Evolutionary conservation across 2,888 invertebrate species (phyloP).

Genomic region (Torymus aiolomorphi): DNA sequence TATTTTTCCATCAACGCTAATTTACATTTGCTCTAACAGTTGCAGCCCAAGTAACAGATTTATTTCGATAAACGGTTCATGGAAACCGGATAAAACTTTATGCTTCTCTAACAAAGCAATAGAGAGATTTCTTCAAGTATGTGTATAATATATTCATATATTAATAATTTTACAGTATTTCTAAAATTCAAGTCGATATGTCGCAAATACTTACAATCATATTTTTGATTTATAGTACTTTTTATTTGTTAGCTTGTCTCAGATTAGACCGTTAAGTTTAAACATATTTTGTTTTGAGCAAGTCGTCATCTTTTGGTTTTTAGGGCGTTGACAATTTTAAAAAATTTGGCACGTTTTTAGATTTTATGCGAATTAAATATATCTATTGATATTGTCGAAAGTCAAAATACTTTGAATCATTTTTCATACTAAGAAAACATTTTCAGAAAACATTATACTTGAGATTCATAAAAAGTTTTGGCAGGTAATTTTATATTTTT

Average conservation of each 20-base stretch:
- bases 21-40: constrained; percentile 56
- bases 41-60: constrained; percentile 54
- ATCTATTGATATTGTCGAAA: constrained; percentile 45
- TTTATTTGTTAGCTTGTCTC: constrained; percentile 38
- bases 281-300: constrained; percentile 24
- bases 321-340: constrained; percentile 52
- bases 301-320: constrained; percentile 15
- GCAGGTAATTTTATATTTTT: not conserved
- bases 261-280: constrained; percentile 47
- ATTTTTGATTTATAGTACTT: constrained; percentile 50
- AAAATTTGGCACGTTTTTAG: constrained; percentile 56
- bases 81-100: constrained; percentile 43
- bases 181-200: constrained; percentile 57
- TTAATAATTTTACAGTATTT: constrained; percentile 52
- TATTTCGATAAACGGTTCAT: constrained; percentile 48
- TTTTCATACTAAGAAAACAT: constrained; percentile 6
- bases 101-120: constrained; percentile 50
- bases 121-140: constrained; percentile 49
- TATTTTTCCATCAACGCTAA: constrained; percentile 56
- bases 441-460: constrained; percentile 1
- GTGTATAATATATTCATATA: constrained; percentile 46
- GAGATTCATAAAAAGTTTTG: constrained; percentile 34
- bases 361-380: constrained; percentile 54
- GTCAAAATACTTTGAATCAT: constrained; percentile 40
- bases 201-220: constrained; percentile 44